Evolutionary conservation across 2,888 invertebrate species (phyloP), one percentile per base, ranked within the genome.

Genomic region (Rhagium mordax): DNA sequence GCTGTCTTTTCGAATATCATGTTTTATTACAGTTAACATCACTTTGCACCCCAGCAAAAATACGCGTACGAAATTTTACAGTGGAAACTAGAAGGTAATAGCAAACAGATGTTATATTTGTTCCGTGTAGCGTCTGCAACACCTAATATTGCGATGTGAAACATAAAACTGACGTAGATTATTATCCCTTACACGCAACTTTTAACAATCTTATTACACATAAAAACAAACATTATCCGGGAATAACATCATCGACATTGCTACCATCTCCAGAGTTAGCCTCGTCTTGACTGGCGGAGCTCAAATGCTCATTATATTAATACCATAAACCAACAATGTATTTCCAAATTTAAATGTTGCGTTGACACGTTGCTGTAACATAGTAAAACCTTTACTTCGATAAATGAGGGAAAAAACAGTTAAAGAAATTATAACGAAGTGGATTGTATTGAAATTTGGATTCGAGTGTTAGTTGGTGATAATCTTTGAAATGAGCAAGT

Each of bases 141-240:
- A 81, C 81, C 82, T 81, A 80, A 82, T 82, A 82, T 81, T 74
- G 77, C 79, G 78, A 75, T 80, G 78, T 78, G 76, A 77, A 81
- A 81, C 81, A 80, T 81, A 80, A 81, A 82, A 81, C 78, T 72
- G 74, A 71, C 76, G 70, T 75, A 68, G 77, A 78, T 81, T 81
- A 81, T 80, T 79, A 75, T 78, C 74, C 77, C 76, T 72, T 70
- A 72, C 65, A 49, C 73, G 71, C 79, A 75, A 81, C 75, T 80
- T 81, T 81, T 78, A 81, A 80, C 81, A 80, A 81, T 79, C 78
- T 80, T 81, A 81, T 83, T 81, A 81, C 79, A 76, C 81, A 82
- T 82, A 81, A 81, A 82, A 77, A 72, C 72, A 64, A 51, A 65
- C 65, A 49, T 64, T 53, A 65, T 53, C 53, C 53, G 53, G 33